Percentiles rank a stretch among this genome's conserved stretches.
phyloP scores from a whole-genome alignment of 2,888 invertebrate genomes.

The Oegoconia quadripuncta region DNA sequence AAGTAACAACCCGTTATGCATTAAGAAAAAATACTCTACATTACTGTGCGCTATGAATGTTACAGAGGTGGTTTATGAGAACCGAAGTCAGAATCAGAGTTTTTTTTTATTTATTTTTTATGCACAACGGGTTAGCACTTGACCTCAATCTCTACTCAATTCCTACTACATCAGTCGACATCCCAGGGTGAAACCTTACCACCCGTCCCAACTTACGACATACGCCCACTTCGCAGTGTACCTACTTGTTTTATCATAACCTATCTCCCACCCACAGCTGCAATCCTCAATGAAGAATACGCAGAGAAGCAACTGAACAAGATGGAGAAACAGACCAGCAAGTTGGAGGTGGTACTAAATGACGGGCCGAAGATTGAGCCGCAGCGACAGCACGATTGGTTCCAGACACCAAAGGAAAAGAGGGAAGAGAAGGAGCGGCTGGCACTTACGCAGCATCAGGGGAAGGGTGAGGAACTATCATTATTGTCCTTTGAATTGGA shows the following conservation, averaged over 20 bases:
- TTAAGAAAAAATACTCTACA: too few species aligned
- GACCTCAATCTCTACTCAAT: too few species aligned
- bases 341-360: conserved; percentile 67
- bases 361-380: conserved; percentile 56
- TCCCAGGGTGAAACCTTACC: too few species aligned
- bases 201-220: too few species aligned
- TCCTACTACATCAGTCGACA: too few species aligned
- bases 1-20: too few species aligned
- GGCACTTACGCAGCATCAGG: conserved; percentile 58
- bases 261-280: conserved; percentile 52
- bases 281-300: conserved; percentile 91
- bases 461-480: conserved; percentile 43
- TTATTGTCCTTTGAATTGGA: background rate
- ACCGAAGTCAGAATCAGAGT: too few species aligned
- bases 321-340: conserved; percentile 90
- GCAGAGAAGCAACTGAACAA: conserved; percentile 89
- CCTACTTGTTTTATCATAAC: background rate
- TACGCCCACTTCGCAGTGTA: too few species aligned
- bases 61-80: too few species aligned
- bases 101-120: too few species aligned
- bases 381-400: conserved; percentile 84
- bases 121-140: too few species aligned
- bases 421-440: conserved; percentile 86
- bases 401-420: conserved; percentile 90
- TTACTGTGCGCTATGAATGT: too few species aligned